Evolutionary conservation across 2,797 vertebrate genomes (phyloP).

Genomic region (Paguma larvata): DNA sequence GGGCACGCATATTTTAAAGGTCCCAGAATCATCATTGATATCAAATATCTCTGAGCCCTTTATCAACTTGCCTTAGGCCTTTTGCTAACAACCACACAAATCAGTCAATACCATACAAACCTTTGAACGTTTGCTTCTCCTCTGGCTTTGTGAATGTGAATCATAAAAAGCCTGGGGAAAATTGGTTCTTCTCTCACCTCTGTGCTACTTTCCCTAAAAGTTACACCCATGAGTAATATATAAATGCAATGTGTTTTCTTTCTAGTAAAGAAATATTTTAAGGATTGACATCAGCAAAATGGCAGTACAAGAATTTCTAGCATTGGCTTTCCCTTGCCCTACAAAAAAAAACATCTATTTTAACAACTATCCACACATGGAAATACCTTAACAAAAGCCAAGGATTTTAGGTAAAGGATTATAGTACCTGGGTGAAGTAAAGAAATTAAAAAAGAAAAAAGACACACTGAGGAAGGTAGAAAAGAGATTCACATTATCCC

Average conservation of each 20-base stretch:
- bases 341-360: neutral
- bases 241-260: neutral
- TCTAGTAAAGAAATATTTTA: neutral
- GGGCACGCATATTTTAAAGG: neutral
- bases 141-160: neutral
- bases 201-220: neutral
- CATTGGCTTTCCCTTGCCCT: rapidly evolving
- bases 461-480: neutral
- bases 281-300: neutral
- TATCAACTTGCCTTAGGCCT: neutral
- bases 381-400: neutral
- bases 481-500: neutral
- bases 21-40: neutral
- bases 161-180: neutral
- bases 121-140: neutral
- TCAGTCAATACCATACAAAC: neutral
- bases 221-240: neutral
- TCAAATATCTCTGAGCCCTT: neutral
- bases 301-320: neutral
- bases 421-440: neutral
- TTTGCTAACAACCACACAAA: neutral
- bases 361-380: neutral
- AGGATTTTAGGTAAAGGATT: neutral
- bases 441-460: neutral
- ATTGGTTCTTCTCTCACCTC: neutral